Percentiles rank a stretch among this genome's conserved stretches.
Conservation (phyloP, 1,140 invertebrate species). For the Drosophila nigrodunni region DNA sequence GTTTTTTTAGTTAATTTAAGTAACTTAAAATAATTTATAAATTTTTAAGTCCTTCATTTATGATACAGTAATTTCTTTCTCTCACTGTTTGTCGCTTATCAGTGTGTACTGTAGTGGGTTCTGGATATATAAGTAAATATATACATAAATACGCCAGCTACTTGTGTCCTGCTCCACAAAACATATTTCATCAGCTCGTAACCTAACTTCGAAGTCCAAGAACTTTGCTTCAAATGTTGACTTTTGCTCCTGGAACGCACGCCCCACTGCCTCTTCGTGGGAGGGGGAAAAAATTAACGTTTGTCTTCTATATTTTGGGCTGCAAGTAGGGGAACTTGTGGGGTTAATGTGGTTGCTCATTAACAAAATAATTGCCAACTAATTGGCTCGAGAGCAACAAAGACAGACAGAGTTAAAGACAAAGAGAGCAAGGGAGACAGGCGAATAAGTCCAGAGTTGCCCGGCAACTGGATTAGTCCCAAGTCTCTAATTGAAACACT, state of each 20-base stretch:
- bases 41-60: no score
- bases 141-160: constrained; percentile 11
- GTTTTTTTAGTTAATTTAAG: no score
- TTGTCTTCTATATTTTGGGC: constrained; percentile 22
- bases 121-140: constrained; percentile 5
- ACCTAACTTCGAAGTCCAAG: constrained; percentile 19
- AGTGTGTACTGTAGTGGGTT: constrained; percentile 9
- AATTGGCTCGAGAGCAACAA: constrained; percentile 53
- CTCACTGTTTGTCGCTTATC: constrained; percentile 4
- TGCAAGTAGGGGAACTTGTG: constrained; percentile 11
- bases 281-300: constrained; percentile 30
- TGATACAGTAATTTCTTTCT: no score
- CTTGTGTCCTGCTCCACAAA: constrained; percentile 17
- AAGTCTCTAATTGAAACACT: constrained; percentile 35
- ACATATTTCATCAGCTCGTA: constrained; percentile 43
- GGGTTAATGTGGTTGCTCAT: constrained; percentile 66
- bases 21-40: no score
- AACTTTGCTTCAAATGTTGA: constrained; percentile 1
- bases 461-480: constrained; percentile 27
- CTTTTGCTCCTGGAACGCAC: constrained; percentile 9
- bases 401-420: not conserved
- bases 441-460: constrained; percentile 12
- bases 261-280: not conserved
- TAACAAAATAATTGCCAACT: constrained; percentile 72
- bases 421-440: not conserved